These are phyloP conservation scores for Sarcophilus harrisii DNA, from an alignment of 2,797 vertebrate genomes.

Conservation along the genomic window DNA sequence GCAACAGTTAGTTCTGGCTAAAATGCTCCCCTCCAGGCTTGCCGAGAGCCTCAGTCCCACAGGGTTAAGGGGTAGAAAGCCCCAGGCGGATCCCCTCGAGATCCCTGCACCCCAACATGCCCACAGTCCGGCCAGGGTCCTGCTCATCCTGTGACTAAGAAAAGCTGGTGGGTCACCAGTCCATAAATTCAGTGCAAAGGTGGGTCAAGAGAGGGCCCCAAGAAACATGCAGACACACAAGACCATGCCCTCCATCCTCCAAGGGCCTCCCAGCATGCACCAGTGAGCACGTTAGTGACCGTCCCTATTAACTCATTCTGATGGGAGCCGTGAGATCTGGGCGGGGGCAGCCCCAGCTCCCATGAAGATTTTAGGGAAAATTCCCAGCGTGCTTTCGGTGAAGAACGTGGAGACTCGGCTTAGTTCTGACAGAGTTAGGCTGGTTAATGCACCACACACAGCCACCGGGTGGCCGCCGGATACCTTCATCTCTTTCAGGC, in stretches of 20 bases:
- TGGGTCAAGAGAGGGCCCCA: neutral
- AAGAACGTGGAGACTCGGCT: neutral
- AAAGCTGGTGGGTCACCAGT: neutral
- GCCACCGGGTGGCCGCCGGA: slow-evolving; percentile 34
- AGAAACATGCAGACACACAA: neutral
- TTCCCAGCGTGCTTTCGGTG: neutral
- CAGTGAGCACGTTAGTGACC: neutral
- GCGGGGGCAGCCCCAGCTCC: neutral
- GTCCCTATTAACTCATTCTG: neutral
- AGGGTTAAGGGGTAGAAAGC: neutral
- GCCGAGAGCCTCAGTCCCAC: slow-evolving; percentile 26
- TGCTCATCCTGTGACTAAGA: neutral
- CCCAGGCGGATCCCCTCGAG: neutral
- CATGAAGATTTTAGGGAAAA: neutral
- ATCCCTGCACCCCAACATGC: neutral
- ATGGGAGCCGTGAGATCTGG: neutral
- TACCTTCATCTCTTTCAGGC: slow-evolving; percentile 97
- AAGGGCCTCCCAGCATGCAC: neutral
- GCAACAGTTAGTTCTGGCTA: neutral
- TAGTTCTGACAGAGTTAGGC: neutral
- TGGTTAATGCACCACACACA: slow-evolving; percentile 68
- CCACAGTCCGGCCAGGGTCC: neutral
- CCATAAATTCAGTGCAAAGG: neutral
- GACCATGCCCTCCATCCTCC: neutral
- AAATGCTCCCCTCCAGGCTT: neutral